phyloP scores from a whole-genome alignment of 2,113 vertebrate genomes.

The Xiphophorus couchianus region DNA sequence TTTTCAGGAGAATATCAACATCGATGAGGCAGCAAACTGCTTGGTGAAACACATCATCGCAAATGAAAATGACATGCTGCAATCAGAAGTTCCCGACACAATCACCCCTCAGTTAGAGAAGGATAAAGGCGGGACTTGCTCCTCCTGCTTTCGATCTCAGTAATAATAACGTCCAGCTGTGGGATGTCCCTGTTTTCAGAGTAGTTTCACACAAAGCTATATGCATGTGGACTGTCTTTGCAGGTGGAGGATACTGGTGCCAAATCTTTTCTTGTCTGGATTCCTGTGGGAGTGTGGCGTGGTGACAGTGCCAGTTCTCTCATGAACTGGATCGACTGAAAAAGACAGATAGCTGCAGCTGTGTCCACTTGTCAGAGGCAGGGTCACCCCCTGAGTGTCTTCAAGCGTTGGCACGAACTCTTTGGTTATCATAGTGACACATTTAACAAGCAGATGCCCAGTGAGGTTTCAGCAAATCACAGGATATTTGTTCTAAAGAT shows the following conservation, averaged over 20 bases:
- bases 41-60: slow-evolving; percentile 97
- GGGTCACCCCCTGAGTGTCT: slow-evolving; percentile 54
- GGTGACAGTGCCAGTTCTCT: slow-evolving; percentile 42
- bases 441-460: slow-evolving; percentile 49
- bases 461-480: slow-evolving; percentile 26
- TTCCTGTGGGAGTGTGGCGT: neutral
- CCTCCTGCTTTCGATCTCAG: slow-evolving; percentile 86
- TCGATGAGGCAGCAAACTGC: slow-evolving; percentile 94
- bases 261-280: slow-evolving; percentile 24
- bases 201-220: slow-evolving; percentile 31
- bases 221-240: slow-evolving; percentile 30
- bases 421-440: slow-evolving; percentile 61
- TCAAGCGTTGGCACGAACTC: slow-evolving; percentile 32
- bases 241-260: slow-evolving; percentile 26
- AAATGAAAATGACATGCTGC: slow-evolving; percentile 90
- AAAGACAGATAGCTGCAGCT: slow-evolving; percentile 56
- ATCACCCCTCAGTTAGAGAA: slow-evolving; percentile 89
- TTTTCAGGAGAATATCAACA: slow-evolving; percentile 94
- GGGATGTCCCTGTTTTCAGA: slow-evolving; percentile 43
- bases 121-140: slow-evolving; percentile 85
- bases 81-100: slow-evolving; percentile 85
- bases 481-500: slow-evolving; percentile 24
- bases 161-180: slow-evolving; percentile 30
- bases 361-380: slow-evolving; percentile 53
- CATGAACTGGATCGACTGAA: slow-evolving; percentile 31